Evolutionary conservation across 1,140 invertebrate genomes (phyloP).

Genomic region (Nautilus pompilius): DNA sequence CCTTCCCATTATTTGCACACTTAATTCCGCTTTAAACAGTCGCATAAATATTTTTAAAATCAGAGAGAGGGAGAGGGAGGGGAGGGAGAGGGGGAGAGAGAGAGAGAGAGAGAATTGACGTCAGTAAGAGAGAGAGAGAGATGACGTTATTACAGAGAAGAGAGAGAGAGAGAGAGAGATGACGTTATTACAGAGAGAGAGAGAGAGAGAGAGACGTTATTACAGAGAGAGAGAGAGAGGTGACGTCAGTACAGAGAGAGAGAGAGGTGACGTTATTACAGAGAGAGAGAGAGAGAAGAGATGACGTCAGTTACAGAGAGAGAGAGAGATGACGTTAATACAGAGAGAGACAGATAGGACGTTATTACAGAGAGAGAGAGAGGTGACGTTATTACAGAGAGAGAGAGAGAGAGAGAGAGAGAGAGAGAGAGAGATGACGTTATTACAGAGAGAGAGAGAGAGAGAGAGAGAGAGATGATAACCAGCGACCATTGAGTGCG

Average conservation of each 20-base stretch:
- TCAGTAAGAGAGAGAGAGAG: not conserved
- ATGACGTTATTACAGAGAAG: not conserved
- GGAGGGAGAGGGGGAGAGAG: not conserved
- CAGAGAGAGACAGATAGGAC: not conserved
- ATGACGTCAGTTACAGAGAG: not conserved
- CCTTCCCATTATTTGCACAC: too few relatives aligned
- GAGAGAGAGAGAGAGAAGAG: not conserved
- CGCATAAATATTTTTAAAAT: not conserved
- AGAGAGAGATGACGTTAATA: not conserved
- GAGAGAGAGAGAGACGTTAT: not conserved
- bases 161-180: not conserved
- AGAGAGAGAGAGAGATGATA: not conserved
- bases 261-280: too few relatives aligned
- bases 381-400: not conserved
- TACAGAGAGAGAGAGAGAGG: not conserved
- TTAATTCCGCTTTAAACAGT: not conserved
- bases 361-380: not conserved
- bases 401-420: not conserved
- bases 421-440: not conserved
- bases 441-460: not conserved
- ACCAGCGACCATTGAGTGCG: not conserved
- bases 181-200: not conserved
- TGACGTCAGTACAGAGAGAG: not conserved
- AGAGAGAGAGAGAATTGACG: not conserved
- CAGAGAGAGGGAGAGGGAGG: not conserved